phyloP scores from a whole-genome alignment of 2,888 invertebrate genomes.

The Thymelicus acteon region DNA sequence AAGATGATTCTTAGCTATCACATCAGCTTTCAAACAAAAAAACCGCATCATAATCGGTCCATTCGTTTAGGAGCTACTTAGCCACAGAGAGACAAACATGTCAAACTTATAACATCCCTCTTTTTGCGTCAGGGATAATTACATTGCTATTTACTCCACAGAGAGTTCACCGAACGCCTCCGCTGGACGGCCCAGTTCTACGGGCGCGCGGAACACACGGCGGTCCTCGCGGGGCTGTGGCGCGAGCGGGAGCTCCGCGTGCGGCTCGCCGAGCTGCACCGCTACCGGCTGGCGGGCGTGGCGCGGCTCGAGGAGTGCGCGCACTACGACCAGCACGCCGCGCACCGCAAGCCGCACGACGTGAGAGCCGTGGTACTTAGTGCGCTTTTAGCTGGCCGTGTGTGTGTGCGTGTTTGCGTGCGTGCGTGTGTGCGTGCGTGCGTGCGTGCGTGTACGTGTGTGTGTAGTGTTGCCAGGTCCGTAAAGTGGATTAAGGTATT shows the following conservation, averaged over 20 bases:
- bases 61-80: too few species aligned
- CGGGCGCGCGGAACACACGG: conserved; percentile 93
- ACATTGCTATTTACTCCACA: conserved; percentile 51
- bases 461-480: too few species aligned
- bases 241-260: conserved; percentile 93
- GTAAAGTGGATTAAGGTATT: too few species aligned
- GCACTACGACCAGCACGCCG: conserved; percentile 93
- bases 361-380: conserved; percentile 73
- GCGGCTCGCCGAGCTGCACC: conserved; percentile 92
- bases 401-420: neutral
- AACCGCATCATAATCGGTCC: too few species aligned
- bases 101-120: too few species aligned
- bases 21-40: too few species aligned
- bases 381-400: neutral
- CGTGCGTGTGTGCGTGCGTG: neutral
- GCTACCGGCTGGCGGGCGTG: conserved; percentile 93
- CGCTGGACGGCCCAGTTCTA: conserved; percentile 95
- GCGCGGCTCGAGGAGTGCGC: conserved; percentile 93
- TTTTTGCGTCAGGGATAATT: too few species aligned
- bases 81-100: too few species aligned
- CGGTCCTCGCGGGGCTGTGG: conserved; percentile 90
- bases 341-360: conserved; percentile 85
- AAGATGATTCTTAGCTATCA: too few species aligned
- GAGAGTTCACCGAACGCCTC: conserved; percentile 93
- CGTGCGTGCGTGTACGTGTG: too few species aligned